Evolutionary conservation across 2,888 invertebrate genomes (phyloP).

Genomic region (Pelosia muscerda): DNA sequence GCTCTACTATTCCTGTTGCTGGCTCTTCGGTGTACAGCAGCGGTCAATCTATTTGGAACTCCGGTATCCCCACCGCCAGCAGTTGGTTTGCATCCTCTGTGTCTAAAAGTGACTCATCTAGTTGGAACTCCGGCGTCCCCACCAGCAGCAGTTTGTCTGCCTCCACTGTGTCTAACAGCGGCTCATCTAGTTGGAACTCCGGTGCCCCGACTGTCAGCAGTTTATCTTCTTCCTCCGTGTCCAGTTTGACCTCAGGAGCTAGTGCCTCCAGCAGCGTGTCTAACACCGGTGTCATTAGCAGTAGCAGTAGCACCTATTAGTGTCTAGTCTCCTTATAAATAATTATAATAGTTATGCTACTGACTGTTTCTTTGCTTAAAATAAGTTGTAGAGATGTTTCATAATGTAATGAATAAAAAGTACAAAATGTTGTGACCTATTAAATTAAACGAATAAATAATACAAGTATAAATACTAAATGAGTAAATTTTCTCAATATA

Average conservation of each 20-base stretch:
- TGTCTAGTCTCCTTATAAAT: slow-evolving; percentile 8
- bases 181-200: neutral
- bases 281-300: neutral
- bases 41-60: neutral
- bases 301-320: slow-evolving; percentile 4
- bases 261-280: neutral
- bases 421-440: neutral
- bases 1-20: neutral
- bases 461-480: neutral
- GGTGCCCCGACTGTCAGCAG: neutral
- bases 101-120: neutral
- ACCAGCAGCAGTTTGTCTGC: neutral
- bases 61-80: neutral
- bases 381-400: neutral
- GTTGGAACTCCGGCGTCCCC: neutral
- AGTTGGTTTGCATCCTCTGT: neutral
- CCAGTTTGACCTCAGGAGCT: neutral
- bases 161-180: slow-evolving; percentile 3
- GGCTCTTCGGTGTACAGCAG: slow-evolving; percentile 6
- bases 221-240: neutral
- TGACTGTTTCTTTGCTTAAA: slow-evolving; percentile 7
- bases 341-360: neutral
- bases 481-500: neutral
- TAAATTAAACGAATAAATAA: neutral
- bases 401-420: neutral